Percentiles rank a stretch among this genome's conserved stretches.
phyloP scores from a whole-genome alignment of 1,140 invertebrate species.

The Zaprionus capensis region DNA sequence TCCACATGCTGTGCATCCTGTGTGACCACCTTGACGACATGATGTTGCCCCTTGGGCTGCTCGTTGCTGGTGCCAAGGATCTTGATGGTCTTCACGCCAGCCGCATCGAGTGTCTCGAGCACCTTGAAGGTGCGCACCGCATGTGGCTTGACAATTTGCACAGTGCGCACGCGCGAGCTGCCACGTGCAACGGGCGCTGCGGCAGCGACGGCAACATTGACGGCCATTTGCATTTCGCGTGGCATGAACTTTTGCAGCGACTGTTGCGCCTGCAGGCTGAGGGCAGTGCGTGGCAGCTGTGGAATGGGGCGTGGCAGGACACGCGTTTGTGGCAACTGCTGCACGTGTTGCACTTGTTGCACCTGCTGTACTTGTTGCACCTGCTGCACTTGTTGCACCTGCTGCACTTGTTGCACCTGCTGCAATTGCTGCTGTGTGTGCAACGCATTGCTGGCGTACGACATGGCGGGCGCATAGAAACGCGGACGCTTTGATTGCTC shows the following conservation, averaged over 20 bases:
- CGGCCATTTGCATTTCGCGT: conserved; percentile 72
- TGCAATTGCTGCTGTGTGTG: conserved; percentile 37
- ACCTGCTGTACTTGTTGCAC: conserved; percentile 24
- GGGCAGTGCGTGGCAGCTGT: background rate
- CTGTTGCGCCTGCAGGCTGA: conserved; percentile 63
- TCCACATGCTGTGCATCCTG: conserved; percentile 61
- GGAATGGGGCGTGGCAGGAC: conserved; percentile 2
- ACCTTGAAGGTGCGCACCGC: conserved; percentile 71
- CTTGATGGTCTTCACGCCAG: conserved; percentile 76
- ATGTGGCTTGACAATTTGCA: conserved; percentile 71
- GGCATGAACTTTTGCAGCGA: conserved; percentile 77
- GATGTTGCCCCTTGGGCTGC: conserved; percentile 66
- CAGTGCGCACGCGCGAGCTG: conserved; percentile 67
- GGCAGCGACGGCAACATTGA: conserved; percentile 69
- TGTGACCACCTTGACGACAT: conserved; percentile 69
- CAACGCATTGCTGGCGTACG: conserved; percentile 50
- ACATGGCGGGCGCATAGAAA: conserved; percentile 73
- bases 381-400: conserved; percentile 40
- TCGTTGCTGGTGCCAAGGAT: conserved; percentile 70
- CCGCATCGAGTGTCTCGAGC: conserved; percentile 62
- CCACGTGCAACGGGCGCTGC: conserved; percentile 36
- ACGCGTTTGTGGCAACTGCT: background rate
- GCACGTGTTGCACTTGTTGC: conserved; percentile 6
- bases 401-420: conserved; percentile 25
- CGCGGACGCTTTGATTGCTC: conserved; percentile 69